A percentile compares a stretch with the other conserved stretches of the same genome.
phyloP scores from a whole-genome alignment of 2,888 invertebrate species.

The Xestia c-nigrum region DNA sequence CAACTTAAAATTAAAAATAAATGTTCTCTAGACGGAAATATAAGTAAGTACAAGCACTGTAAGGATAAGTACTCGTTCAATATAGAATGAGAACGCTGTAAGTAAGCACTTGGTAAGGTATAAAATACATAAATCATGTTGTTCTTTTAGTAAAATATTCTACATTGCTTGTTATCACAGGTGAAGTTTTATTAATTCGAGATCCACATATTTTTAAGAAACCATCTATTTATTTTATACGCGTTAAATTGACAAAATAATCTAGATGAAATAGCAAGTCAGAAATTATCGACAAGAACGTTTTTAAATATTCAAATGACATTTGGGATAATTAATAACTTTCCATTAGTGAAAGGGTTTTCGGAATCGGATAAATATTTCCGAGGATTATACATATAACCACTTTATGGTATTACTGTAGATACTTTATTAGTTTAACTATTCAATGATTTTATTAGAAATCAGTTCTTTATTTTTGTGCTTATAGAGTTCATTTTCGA shows the following conservation, averaged over 20 bases:
- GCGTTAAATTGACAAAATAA: no score
- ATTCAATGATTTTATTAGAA: neutral
- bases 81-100: conserved; percentile 26
- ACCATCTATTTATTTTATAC: neutral
- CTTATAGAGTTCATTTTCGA: neutral
- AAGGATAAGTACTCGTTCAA: neutral
- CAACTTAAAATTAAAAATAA: neutral
- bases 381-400: neutral
- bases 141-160: conserved; percentile 10
- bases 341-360: no score
- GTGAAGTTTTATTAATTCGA: conserved; percentile 7
- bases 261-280: no score
- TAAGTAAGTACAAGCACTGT: no score
- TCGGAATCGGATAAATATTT: neutral
- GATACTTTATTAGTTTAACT: neutral
- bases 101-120: conserved; percentile 32
- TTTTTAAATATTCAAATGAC: no score
- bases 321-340: no score
- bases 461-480: neutral
- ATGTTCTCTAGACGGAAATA: conserved; percentile 5
- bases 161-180: conserved; percentile 2
- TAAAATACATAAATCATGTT: conserved; percentile 18
- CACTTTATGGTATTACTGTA: neutral
- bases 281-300: no score
- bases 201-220: neutral